Base-by-base conservation (phyloP, 2,113 vertebrate species). In the Carassius auratus region DNA sequence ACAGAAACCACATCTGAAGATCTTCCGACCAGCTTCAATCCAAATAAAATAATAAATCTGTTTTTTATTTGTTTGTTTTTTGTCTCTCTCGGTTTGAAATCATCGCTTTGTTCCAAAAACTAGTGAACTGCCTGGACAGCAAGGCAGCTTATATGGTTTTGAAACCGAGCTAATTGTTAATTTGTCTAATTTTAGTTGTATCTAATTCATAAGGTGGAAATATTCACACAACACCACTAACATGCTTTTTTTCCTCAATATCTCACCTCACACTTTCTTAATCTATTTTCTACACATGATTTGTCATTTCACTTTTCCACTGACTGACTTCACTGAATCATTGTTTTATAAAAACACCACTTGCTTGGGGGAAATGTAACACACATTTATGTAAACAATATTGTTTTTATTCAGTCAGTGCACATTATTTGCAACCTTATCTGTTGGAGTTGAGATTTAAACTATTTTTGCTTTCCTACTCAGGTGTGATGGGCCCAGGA, bases 401-500 rank as follows among this genome's bases (percentile, higher is more conserved):
- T 57, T 4, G 9, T 30, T 17, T 15, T 17, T 76, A 55, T 13
- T n/a, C 4, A 57, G 2, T 71, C 17, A 36, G 30, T 42, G 17
- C 36, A n/a, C 17, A n/a, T 73, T 73, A 42, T 73, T 21, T 42
- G 8, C 8, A 71, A 36, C 66, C 8, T 69, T 76, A 21, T 55
- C 19, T 4, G 33, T 17, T 12, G 30, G 15, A 10, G 52, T 12
- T 76, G 17, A 57, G 19, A 71, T 71, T 4, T 73, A n/a, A 73
- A 42, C 30, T 78, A 19, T 76, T 42, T 38, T 80, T 68, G 30
- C 5, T n/a, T 36, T 50, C 3, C 48, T 62, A 84, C 23, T 74
- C 64, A 99, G 98, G 98, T 94, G 96, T 98, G 92, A 96, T 99
- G 95, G 96, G 93, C 42, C 92, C 96, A 94, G 97, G 95, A 81